Conservation (phyloP, 2,113 vertebrate genomes). For the Onychostruthus taczanowskii region DNA sequence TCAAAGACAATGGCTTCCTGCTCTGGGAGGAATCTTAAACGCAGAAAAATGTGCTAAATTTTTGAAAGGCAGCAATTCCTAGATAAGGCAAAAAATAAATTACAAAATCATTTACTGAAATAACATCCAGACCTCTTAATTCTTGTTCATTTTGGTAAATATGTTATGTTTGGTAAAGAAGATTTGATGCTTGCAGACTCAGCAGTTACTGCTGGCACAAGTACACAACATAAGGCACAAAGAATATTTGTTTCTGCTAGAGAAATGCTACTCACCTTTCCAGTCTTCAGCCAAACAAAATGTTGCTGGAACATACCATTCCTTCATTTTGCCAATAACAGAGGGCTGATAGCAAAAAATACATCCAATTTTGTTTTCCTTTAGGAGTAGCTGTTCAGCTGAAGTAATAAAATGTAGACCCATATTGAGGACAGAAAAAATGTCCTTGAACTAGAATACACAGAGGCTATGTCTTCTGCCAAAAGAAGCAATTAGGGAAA, state of each 20-base stretch:
- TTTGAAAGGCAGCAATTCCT: neutral
- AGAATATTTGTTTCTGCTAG: neutral
- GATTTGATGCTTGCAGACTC: neutral
- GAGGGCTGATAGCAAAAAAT: neutral
- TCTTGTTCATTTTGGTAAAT: neutral
- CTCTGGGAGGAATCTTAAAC: neutral
- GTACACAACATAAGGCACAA: neutral
- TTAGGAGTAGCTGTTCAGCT: neutral
- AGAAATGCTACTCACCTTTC: neutral
- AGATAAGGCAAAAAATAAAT: neutral
- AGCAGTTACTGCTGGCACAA: conserved; percentile 16
- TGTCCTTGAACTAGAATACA: neutral
- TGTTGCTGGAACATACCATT: neutral
- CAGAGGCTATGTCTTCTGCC: neutral
- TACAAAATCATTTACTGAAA: neutral
- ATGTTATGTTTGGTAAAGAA: neutral
- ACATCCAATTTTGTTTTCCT: neutral
- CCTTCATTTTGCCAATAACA: neutral
- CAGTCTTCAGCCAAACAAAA: neutral
- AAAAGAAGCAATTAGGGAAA: conserved; percentile 20
- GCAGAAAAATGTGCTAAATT: neutral
- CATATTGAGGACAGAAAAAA: neutral
- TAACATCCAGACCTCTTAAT: neutral
- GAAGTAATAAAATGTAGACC: neutral
- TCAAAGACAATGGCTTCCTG: neutral